phyloP scores from a whole-genome alignment of 1,140 invertebrate genomes.

The Ips nitidus region DNA sequence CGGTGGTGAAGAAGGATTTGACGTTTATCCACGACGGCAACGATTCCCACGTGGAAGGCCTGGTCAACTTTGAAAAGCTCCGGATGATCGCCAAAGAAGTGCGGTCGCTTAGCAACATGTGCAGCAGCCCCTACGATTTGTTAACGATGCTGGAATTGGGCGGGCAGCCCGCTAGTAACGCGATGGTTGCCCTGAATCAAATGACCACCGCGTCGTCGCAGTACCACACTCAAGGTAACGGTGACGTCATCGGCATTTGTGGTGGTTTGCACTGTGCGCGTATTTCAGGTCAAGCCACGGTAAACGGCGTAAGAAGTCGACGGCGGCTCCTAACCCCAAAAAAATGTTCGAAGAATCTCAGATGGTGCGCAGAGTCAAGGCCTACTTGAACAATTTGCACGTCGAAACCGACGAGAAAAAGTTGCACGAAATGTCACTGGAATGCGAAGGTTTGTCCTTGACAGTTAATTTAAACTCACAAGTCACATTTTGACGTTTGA shows the following conservation, averaged over 20 bases:
- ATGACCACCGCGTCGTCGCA: conserved; percentile 67
- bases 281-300: conserved; percentile 70
- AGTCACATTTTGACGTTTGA: not conserved
- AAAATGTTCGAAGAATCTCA: conserved; percentile 99
- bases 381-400: conserved; percentile 91
- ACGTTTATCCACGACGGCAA: conserved; percentile 98
- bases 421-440: conserved; percentile 83
- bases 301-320: conserved; percentile 87
- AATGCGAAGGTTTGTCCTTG: conserved; percentile 77
- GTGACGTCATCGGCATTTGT: not conserved
- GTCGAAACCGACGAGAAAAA: conserved; percentile 90
- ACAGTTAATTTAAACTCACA: not conserved
- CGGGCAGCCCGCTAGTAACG: conserved; percentile 82
- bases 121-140: conserved; percentile 89
- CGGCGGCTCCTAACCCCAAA: conserved; percentile 90
- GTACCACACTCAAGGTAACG: conserved; percentile 47
- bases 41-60: conserved; percentile 87
- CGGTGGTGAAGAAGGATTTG: conserved; percentile 95
- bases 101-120: conserved; percentile 91
- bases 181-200: conserved; percentile 87
- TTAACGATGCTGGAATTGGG: conserved; percentile 81
- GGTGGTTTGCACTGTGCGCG: not conserved
- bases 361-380: conserved; percentile 95
- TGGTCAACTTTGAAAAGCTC: conserved; percentile 98
- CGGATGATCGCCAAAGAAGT: conserved; percentile 99